phyloP scores from a whole-genome alignment of 1,140 invertebrate genomes.

The Drosophila malerkotliana region DNA sequence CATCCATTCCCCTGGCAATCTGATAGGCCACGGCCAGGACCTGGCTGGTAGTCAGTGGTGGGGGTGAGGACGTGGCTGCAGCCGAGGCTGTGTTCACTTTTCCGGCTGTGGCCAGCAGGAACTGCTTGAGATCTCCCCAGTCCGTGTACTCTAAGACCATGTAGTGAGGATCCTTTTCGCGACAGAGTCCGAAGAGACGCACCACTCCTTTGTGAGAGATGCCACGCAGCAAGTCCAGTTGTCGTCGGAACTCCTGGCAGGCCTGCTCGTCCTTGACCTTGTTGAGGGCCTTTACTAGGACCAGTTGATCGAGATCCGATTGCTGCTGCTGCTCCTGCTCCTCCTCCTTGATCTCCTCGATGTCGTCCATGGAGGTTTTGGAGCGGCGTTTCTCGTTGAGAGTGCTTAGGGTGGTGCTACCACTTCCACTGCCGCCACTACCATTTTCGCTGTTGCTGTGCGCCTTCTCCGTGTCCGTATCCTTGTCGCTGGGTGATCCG shows the following conservation, averaged over 20 bases:
- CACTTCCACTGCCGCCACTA: constrained; percentile 60
- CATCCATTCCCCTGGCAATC: constrained; percentile 93
- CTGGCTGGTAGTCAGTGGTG: constrained; percentile 89
- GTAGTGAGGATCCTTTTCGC: constrained; percentile 93
- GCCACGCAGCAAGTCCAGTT: constrained; percentile 93
- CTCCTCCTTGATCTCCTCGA: constrained; percentile 83
- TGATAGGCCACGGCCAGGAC: constrained; percentile 90
- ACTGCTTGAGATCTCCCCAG: constrained; percentile 98
- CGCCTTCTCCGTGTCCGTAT: constrained; percentile 72
- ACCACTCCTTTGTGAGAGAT: constrained; percentile 92
- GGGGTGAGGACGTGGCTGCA: constrained; percentile 83
- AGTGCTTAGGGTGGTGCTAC: constrained; percentile 70
- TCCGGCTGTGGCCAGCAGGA: constrained; percentile 91
- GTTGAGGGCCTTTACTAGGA: constrained; percentile 77
- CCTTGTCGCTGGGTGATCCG: constrained; percentile 60
- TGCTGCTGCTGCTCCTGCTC: constrained; percentile 53
- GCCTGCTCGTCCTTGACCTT: constrained; percentile 89
- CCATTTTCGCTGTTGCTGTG: constrained; percentile 82
- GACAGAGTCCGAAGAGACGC: constrained; percentile 91
- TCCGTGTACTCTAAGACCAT: constrained; percentile 96
- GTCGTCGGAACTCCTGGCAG: constrained; percentile 92
- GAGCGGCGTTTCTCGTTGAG: constrained; percentile 80
- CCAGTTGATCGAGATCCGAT: constrained; percentile 58
- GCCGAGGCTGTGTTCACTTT: constrained; percentile 70
- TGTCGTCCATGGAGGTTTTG: constrained; percentile 80